These are phyloP conservation scores for Machimus atricapillus DNA, from an alignment of 2,888 invertebrate species.

Conservation along the genomic window DNA sequence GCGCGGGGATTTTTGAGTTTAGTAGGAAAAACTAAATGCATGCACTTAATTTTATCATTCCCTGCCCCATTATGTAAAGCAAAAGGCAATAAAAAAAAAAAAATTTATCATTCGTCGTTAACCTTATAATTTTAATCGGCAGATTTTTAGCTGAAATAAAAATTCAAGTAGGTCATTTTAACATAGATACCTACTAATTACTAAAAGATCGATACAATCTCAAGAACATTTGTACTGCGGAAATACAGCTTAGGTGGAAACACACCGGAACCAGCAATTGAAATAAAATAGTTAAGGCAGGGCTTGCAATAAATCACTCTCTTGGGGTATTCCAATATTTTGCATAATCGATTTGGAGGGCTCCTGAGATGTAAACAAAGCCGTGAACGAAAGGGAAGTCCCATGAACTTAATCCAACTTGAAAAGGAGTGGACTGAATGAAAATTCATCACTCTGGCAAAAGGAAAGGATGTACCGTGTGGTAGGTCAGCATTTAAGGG, in stretches of 20 bases:
- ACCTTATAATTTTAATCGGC: no score
- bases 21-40: no score
- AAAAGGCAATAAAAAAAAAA: no score
- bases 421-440: conserved; percentile 16
- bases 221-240: background rate
- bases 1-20: no score
- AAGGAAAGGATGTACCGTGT: background rate
- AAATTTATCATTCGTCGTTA: no score
- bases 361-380: background rate
- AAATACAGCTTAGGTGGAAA: background rate
- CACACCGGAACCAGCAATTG: background rate
- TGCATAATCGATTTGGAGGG: background rate
- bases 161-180: background rate
- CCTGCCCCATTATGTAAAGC: no score
- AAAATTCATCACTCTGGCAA: background rate
- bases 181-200: background rate
- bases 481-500: conserved; percentile 6
- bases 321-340: background rate
- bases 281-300: background rate
- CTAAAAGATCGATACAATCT: background rate
- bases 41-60: no score
- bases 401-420: conserved; percentile 12
- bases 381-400: background rate
- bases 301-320: background rate
- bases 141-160: no score